These are phyloP conservation scores for Pseudomyrmex dendroicus DNA, from an alignment of 1,140 invertebrate genomes.

Conservation along the genomic window DNA sequence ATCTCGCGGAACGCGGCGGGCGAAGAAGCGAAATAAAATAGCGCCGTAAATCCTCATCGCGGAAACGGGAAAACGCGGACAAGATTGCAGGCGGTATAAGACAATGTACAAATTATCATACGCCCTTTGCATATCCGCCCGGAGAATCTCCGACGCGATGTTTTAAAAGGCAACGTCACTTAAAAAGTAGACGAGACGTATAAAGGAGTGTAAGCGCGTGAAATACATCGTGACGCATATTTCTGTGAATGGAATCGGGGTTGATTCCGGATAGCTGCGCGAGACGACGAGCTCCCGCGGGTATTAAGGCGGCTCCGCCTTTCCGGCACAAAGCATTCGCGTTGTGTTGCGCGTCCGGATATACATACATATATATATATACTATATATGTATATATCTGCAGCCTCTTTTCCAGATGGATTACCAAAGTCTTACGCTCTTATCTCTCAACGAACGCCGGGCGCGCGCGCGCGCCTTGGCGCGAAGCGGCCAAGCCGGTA, in stretches of 20 bases:
- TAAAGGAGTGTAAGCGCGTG: slow-evolving; percentile 3
- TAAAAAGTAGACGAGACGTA: neutral
- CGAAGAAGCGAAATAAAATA: slow-evolving; percentile 19
- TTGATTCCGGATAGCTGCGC: slow-evolving; percentile 46
- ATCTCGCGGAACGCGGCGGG: neutral
- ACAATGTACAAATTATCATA: slow-evolving; percentile 55
- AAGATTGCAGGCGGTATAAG: slow-evolving; percentile 34
- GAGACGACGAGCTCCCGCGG: slow-evolving; percentile 38
- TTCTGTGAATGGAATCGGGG: slow-evolving; percentile 48
- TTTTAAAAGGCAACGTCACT: slow-evolving; percentile 18
- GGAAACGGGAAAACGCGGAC: slow-evolving; percentile 31
- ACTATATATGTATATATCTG: slow-evolving; percentile 6
- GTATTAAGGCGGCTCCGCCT: slow-evolving; percentile 33
- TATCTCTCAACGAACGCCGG: slow-evolving; percentile 52
- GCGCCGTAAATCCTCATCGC: slow-evolving; percentile 39
- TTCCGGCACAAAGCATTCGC: slow-evolving; percentile 17
- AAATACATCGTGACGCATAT: slow-evolving; percentile 43
- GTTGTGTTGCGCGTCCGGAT: slow-evolving; percentile 32
- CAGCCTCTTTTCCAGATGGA: slow-evolving; percentile 57
- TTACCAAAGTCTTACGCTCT: slow-evolving; percentile 60
- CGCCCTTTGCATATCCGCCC: slow-evolving; percentile 28
- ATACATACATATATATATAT: neutral
- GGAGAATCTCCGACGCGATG: neutral
- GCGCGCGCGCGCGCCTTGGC: slow-evolving; percentile 2
- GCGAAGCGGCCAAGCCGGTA: slow-evolving; percentile 37